A percentile compares a stretch with the other conserved stretches of the same genome.
Evolutionary conservation across 1,140 invertebrate genomes (phyloP).

Genomic region (Neomicropteryx cornuta): DNA sequence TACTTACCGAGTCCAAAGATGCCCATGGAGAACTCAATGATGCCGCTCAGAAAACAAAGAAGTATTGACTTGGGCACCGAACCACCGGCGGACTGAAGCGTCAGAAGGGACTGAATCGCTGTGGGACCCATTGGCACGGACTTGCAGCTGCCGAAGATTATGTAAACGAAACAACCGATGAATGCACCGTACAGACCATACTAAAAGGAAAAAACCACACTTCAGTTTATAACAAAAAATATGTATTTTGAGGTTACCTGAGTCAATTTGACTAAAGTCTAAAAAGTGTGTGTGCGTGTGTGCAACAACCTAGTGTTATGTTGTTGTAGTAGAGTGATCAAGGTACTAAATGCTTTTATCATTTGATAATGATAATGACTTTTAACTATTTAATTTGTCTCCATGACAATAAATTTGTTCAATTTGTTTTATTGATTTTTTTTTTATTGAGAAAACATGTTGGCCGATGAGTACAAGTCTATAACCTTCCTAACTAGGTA

Average conservation of each 20-base stretch:
- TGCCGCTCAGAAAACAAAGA: conserved; percentile 66
- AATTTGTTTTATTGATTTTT: too few relatives aligned
- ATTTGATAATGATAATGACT: too few relatives aligned
- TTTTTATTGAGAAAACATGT: too few relatives aligned
- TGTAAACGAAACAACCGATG: conserved; percentile 83
- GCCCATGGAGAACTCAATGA: conserved; percentile 76
- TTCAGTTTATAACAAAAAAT: background rate
- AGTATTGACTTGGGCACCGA: conserved; percentile 68
- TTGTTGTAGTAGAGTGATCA: background rate
- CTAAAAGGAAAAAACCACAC: conserved; percentile 34
- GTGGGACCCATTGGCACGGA: conserved; percentile 83
- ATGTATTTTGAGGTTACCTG: too few relatives aligned
- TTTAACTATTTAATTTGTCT: too few relatives aligned
- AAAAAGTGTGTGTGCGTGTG: background rate
- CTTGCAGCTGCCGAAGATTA: conserved; percentile 81
- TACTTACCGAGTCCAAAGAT: conserved; percentile 75
- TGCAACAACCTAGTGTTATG: background rate
- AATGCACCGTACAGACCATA: conserved; percentile 88
- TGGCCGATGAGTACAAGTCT: too few relatives aligned
- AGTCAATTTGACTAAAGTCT: background rate
- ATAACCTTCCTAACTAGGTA: too few relatives aligned
- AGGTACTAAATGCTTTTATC: too few relatives aligned
- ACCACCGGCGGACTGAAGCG: conserved; percentile 60
- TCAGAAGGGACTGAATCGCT: conserved; percentile 72
- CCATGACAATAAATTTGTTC: too few relatives aligned